Evolutionary conservation across 2,888 invertebrate species (phyloP), one percentile per base, ranked within the genome.

Genomic region (Protodeltote pygarga): DNA sequence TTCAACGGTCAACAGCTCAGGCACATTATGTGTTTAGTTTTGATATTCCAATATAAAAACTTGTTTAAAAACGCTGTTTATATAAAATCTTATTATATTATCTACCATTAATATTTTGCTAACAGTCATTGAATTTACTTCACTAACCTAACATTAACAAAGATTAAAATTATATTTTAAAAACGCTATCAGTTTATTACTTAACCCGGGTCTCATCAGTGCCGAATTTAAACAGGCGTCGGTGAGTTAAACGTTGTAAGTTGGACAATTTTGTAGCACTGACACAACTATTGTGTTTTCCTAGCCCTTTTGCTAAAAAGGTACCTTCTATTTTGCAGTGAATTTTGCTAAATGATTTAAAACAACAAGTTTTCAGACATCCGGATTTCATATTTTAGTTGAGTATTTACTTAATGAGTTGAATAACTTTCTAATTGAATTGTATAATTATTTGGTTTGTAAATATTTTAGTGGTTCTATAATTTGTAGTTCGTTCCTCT

Each of bases 211-310:
- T 28, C 41, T 47, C 72, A 68, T 44, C 55, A 68, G 53, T 68
- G 62, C 63, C 71, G 71, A 80, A 82, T 83, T 80, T 79, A 79
- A 79, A 78, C 79, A 77, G 66, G 65, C 73, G 63, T 70, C 31
- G 64, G 76, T 73, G 71, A 79, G 76, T 79, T 81, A 80, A 82
- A 69, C 74, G 71, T 66, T 58, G 69, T 60, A 76, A 81, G 74
- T 84, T 81, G 70, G 69, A 68, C 71, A 72, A 72, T 75, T 77
- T 75, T 58, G 58, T 53, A 59, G 65, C 44, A 64, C 65, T 67
- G 75, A 71, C 73, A 78, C 67, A 73, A 77, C 78, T 76, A 75
- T 75, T 76, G 75, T 75, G 66, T 77, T 73, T 73, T 65, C 39
- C 48, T 61, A 62, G 54, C 47, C 62, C 54, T 51, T 67, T 71